Evolutionary conservation across 2,113 vertebrate species (phyloP).

Genomic region (Paedocypris sp.): DNA sequence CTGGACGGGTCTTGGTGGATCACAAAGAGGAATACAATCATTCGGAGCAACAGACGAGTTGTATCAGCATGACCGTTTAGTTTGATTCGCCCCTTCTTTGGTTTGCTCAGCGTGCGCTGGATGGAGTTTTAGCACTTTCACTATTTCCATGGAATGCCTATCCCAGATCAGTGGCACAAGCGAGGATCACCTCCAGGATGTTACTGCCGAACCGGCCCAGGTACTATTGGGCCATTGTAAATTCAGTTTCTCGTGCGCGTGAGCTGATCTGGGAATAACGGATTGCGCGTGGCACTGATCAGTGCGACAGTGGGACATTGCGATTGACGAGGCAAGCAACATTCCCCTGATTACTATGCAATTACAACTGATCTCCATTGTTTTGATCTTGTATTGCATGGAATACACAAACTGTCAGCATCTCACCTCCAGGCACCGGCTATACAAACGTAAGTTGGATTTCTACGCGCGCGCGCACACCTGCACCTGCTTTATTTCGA

Average conservation of each 20-base stretch:
- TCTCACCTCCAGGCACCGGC: conserved; percentile 86
- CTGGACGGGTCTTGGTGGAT: conserved; percentile 45
- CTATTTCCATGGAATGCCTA: conserved; percentile 38
- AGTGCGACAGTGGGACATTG: conserved; percentile 54
- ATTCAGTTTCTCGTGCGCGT: conserved; percentile 44
- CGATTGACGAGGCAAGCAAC: conserved; percentile 66
- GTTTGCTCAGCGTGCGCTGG: conserved; percentile 32
- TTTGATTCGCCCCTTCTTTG: conserved; percentile 18
- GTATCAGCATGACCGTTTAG: conserved; percentile 21
- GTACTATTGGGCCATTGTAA: conserved; percentile 59
- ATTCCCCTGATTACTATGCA: conserved; percentile 96
- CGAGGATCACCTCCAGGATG: conserved; percentile 63
- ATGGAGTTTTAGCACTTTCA: conserved; percentile 38
- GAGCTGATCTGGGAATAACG: conserved; percentile 52
- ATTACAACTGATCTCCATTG: conserved; percentile 96
- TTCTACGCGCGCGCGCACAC: conserved; percentile 36
- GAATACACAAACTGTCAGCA: conserved; percentile 95
- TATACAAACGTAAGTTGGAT: conserved; percentile 96
- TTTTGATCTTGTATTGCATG: conserved; percentile 97
- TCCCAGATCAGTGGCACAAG: conserved; percentile 48
- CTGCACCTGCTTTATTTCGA: conserved; percentile 15
- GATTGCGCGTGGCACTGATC: conserved; percentile 16
- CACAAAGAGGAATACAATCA: conserved; percentile 34
- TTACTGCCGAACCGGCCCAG: conserved; percentile 62
- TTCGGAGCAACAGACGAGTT: conserved; percentile 40